Conservation (phyloP, 2,797 vertebrate species). For the Sebastes wilsoni region DNA sequence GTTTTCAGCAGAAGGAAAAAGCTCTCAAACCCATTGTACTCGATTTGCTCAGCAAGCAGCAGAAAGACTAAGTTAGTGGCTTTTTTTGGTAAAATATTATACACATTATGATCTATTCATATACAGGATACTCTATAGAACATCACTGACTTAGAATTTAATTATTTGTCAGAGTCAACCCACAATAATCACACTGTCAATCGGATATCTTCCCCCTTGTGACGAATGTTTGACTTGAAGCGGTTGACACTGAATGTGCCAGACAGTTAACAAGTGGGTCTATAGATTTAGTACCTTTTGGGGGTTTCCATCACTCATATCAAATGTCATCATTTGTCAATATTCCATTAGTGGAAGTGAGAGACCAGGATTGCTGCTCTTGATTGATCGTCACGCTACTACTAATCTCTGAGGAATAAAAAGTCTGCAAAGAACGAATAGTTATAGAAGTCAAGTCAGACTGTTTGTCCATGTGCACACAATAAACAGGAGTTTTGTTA, state of each 20-base stretch:
- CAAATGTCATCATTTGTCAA: constrained; percentile 64
- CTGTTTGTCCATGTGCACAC: not conserved
- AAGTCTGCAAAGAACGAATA: constrained; percentile 30
- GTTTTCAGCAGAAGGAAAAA: constrained; percentile 10
- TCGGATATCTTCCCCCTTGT: not conserved
- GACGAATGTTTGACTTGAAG: constrained; percentile 37
- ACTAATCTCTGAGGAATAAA: constrained; percentile 43
- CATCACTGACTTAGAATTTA: not conserved
- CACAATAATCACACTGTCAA: not conserved
- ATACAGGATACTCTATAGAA: not conserved
- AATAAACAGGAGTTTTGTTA: not conserved
- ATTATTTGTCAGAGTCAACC: constrained; percentile 14
- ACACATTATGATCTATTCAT: not conserved
- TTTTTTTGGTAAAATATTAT: not conserved
- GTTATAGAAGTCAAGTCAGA: constrained; percentile 11
- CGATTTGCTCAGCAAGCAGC: not conserved
- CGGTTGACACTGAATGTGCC: constrained; percentile 42
- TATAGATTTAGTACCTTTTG: constrained; percentile 61
- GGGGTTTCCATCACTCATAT: constrained; percentile 66
- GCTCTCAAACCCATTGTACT: not conserved
- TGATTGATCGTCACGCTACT: constrained; percentile 60
- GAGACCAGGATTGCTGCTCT: constrained; percentile 34
- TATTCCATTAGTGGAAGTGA: constrained; percentile 70
- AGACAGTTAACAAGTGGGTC: constrained; percentile 56
- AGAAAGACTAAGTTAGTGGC: not conserved